These are phyloP conservation scores for Mythimna lalbum DNA, from an alignment of 2,888 invertebrate species.

Conservation along the genomic window DNA sequence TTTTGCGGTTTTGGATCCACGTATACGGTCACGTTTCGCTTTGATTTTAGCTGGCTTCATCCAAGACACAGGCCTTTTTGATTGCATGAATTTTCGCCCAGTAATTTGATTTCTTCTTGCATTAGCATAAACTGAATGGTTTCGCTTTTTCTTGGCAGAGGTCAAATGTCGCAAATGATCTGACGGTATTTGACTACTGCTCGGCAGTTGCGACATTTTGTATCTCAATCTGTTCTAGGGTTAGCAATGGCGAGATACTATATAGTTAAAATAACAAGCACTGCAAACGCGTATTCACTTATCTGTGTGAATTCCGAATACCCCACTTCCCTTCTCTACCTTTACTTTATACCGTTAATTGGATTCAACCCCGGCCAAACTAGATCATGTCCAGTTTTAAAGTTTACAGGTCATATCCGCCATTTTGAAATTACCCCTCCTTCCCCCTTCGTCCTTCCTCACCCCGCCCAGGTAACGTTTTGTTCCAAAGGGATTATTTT, in stretches of 20 bases:
- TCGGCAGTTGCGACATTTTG: not conserved
- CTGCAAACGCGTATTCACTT: not conserved
- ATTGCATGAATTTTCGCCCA: not conserved
- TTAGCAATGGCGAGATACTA: not conserved
- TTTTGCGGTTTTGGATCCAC: not conserved
- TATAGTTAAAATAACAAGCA: slow-evolving; percentile 1
- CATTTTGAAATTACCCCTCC: slow-evolving; percentile 23
- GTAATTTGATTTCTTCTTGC: slow-evolving; percentile 19
- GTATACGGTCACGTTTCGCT: not conserved
- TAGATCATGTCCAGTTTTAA: slow-evolving; percentile 39
- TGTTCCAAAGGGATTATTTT: not conserved
- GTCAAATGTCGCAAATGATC: not conserved
- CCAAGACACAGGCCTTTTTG: not conserved
- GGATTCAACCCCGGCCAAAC: slow-evolving; percentile 15
- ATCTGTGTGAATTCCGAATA: not conserved
- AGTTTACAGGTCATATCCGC: slow-evolving; percentile 6
- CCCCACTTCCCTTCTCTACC: too few relatives aligned
- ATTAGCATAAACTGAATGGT: not conserved
- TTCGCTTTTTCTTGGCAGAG: slow-evolving; percentile 3
- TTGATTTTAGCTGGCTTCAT: slow-evolving; percentile 21
- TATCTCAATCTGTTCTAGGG: not conserved
- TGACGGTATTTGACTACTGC: not conserved
- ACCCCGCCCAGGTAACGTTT: not conserved
- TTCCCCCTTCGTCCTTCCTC: not conserved
- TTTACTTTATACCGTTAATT: not conserved